Conservation (phyloP, 2,888 invertebrate species). For the Poecilobothrus nobilitatus region DNA sequence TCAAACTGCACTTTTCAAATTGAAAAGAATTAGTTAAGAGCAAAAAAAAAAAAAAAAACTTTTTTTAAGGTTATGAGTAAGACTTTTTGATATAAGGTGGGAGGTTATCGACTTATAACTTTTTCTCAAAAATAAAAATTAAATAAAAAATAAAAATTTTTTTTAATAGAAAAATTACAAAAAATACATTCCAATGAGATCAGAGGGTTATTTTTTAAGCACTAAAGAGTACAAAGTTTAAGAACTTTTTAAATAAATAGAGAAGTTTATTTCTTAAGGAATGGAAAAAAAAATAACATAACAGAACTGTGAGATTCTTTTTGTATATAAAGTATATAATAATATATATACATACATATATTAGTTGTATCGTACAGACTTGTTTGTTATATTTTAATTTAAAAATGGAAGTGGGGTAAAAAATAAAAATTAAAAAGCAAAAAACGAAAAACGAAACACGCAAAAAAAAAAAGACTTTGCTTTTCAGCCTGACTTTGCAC, state of each 20-base stretch:
- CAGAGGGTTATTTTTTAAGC: neutral
- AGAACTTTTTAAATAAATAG: neutral
- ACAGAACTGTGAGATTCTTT: no score
- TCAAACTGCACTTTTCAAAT: neutral
- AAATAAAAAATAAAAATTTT: neutral
- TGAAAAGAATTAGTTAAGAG: no score
- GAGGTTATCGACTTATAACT: constrained; percentile 1
- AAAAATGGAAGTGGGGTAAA: no score
- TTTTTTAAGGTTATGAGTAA: neutral
- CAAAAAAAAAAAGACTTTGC: no score
- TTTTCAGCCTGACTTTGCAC: neutral
- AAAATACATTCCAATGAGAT: neutral
- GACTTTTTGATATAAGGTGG: neutral
- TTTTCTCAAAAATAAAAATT: neutral
- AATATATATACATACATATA: no score
- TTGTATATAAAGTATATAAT: no score
- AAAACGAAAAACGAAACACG: no score
- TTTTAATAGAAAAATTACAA: constrained; percentile 2
- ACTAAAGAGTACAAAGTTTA: neutral
- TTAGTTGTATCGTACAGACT: no score
- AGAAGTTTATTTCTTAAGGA: neutral
- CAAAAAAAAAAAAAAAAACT: neutral
- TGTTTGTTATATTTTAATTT: no score
- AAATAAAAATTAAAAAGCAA: no score
- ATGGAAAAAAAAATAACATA: neutral